Conservation (phyloP, 2,797 vertebrate species). For the Xenentodon cancila region DNA sequence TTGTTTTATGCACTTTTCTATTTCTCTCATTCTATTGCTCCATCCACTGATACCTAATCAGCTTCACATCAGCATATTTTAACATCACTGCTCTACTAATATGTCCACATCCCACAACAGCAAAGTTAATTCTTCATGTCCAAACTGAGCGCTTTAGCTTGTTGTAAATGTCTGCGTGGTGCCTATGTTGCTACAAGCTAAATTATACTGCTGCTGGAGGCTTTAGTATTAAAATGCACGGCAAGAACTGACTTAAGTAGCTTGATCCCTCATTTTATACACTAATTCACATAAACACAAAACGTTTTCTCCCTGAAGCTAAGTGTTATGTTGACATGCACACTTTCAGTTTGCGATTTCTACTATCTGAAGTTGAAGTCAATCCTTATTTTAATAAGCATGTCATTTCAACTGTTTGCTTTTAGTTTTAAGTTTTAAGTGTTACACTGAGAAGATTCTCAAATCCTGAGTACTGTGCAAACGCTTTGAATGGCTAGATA, state of each 20-base stretch:
- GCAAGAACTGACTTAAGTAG: too few relatives aligned
- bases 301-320: neutral
- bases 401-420: too few relatives aligned
- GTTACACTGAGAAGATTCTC: too few relatives aligned
- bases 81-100: constrained; percentile 30
- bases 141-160: constrained; percentile 37
- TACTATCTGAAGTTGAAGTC: too few relatives aligned
- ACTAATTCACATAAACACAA: constrained; percentile 6
- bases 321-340: constrained; percentile 18
- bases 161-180: constrained; percentile 31
- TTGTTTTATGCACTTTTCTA: constrained; percentile 32
- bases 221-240: constrained; percentile 15
- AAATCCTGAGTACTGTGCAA: neutral
- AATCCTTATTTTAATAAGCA: too few relatives aligned
- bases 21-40: constrained; percentile 27
- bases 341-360: constrained; percentile 4
- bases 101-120: constrained; percentile 33
- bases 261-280: neutral
- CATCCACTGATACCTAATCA: constrained; percentile 54
- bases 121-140: constrained; percentile 38
- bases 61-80: constrained; percentile 44
- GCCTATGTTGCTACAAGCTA: constrained; percentile 5
- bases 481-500: neutral
- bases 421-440: too few relatives aligned
- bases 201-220: constrained; percentile 24